Percentiles rank a stretch among this genome's conserved stretches.
Conservation (phyloP, 2,113 vertebrate species). For the Dipodomys spectabilis region DNA sequence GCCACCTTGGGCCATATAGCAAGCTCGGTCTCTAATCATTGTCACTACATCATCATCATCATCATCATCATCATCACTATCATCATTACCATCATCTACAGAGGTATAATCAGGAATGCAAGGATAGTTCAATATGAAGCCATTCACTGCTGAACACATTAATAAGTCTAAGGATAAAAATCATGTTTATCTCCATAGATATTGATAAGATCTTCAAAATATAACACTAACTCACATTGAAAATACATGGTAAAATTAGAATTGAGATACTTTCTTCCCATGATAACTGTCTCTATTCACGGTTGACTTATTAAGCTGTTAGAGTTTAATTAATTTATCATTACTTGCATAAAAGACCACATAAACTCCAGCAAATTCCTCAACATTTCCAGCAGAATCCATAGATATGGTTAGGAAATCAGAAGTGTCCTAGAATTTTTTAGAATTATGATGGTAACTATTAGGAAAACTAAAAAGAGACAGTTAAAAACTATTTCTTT, state of each 20-base stretch:
- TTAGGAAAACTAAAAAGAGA: neutral
- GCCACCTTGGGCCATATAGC: no score
- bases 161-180: constrained; percentile 33
- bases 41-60: no score
- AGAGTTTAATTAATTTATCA: constrained; percentile 26
- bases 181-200: neutral
- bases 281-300: constrained; percentile 25
- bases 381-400: neutral
- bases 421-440: neutral
- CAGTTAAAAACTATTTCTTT: neutral
- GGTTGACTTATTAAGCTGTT: neutral
- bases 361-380: neutral
- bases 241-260: neutral
- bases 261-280: neutral
- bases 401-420: neutral
- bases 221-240: neutral
- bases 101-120: neutral
- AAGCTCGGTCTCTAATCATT: no score
- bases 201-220: constrained; percentile 32
- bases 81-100: neutral
- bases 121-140: neutral
- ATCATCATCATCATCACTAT: no score
- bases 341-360: constrained; percentile 15
- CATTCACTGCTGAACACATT: neutral
- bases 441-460: neutral